Evolutionary conservation across 2,797 vertebrate species (phyloP).

Genomic region (Acridotheres tristis): DNA sequence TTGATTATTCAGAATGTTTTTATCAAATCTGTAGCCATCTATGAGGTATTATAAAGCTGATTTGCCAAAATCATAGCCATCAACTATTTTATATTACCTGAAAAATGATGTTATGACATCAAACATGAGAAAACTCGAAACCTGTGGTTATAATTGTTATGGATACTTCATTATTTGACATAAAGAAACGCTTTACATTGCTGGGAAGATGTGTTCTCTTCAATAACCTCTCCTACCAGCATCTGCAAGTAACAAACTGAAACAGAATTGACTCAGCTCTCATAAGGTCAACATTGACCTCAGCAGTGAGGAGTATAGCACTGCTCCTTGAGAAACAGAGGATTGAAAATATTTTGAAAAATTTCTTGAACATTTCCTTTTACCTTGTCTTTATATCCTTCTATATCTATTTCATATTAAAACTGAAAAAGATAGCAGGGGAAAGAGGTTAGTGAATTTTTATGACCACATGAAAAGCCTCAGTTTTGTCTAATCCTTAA

Average conservation of each 20-base stretch:
- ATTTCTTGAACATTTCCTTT: neutral
- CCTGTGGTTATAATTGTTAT: neutral
- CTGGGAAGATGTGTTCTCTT: neutral
- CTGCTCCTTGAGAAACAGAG: neutral
- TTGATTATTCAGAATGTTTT: neutral
- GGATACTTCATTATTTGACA: neutral
- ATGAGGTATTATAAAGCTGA: neutral
- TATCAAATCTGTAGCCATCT: neutral
- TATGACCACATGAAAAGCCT: neutral
- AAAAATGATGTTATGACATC: neutral
- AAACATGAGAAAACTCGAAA: neutral
- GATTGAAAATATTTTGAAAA: neutral
- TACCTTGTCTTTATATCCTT: neutral
- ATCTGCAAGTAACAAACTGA: neutral
- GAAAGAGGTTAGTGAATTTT: neutral
- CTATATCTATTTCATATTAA: neutral
- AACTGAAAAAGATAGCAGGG: neutral
- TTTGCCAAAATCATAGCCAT: neutral
- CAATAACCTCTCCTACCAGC: neutral
- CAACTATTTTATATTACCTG: neutral
- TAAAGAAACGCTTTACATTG: neutral
- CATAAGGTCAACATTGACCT: neutral
- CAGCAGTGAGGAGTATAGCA: neutral
- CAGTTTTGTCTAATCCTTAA: neutral
- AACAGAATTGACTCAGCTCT: neutral